These are phyloP conservation scores for Alectoris magna DNA, from an alignment of 2,797 vertebrate species.

Conservation along the genomic window DNA sequence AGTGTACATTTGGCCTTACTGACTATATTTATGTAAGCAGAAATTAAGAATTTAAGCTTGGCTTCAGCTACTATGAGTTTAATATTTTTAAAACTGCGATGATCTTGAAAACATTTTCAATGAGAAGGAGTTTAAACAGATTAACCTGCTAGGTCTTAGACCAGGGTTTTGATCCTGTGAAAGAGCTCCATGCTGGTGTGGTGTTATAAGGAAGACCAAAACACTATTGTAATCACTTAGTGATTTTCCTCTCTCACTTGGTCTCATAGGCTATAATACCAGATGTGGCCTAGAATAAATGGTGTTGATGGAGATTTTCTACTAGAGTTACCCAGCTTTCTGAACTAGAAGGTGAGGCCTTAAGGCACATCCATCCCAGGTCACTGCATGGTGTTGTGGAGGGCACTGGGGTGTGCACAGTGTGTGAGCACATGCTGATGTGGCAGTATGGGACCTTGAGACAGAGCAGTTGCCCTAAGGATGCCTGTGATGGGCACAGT, in stretches of 20 bases:
- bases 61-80: neutral
- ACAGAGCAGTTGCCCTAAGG: neutral
- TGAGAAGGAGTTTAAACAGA: neutral
- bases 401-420: fast-evolving
- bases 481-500: neutral
- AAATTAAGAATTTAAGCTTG: neutral
- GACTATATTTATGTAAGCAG: neutral
- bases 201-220: neutral
- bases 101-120: neutral
- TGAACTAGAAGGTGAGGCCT: neutral
- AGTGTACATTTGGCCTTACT: neutral
- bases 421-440: neutral
- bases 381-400: fast-evolving
- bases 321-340: neutral
- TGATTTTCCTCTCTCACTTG: neutral
- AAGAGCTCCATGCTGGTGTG: neutral
- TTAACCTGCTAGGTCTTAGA: neutral
- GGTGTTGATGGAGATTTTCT: neutral
- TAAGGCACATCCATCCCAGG: neutral
- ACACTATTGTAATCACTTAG: neutral
- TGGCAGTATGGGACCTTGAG: neutral
- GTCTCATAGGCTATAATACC: neutral
- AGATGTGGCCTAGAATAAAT: neutral
- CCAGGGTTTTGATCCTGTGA: neutral
- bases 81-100: neutral